phyloP scores from a whole-genome alignment of 2,797 vertebrate species.

The Sciurus carolinensis region DNA sequence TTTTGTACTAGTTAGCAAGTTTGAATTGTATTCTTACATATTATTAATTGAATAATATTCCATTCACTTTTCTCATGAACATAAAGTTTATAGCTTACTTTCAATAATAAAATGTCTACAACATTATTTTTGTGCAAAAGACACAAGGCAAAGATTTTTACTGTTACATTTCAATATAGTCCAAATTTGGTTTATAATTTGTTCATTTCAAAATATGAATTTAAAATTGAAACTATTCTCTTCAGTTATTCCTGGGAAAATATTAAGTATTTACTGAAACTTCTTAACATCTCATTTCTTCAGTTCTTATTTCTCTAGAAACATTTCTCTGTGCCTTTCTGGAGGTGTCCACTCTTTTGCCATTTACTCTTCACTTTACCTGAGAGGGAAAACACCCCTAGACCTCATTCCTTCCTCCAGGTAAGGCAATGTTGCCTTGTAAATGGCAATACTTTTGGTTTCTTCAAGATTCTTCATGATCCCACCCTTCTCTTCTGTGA shows the following conservation, averaged over 20 bases:
- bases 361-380: background rate
- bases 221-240: background rate
- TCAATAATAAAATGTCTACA: background rate
- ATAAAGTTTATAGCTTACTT: background rate
- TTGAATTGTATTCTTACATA: background rate
- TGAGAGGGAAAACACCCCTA: background rate
- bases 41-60: no score
- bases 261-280: background rate
- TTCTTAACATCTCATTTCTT: background rate
- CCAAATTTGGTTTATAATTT: background rate
- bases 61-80: no score
- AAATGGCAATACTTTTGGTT: background rate
- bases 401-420: background rate
- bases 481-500: background rate
- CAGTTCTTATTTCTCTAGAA: background rate
- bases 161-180: background rate
- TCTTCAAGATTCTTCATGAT: background rate
- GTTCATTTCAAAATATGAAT: background rate
- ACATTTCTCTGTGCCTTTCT: background rate
- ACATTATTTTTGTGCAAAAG: background rate
- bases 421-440: fast-evolving
- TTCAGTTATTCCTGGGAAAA: background rate
- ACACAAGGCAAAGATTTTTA: background rate
- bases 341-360: background rate
- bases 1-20: background rate